phyloP scores from a whole-genome alignment of 1,140 invertebrate species.

The Idris sp. region DNA sequence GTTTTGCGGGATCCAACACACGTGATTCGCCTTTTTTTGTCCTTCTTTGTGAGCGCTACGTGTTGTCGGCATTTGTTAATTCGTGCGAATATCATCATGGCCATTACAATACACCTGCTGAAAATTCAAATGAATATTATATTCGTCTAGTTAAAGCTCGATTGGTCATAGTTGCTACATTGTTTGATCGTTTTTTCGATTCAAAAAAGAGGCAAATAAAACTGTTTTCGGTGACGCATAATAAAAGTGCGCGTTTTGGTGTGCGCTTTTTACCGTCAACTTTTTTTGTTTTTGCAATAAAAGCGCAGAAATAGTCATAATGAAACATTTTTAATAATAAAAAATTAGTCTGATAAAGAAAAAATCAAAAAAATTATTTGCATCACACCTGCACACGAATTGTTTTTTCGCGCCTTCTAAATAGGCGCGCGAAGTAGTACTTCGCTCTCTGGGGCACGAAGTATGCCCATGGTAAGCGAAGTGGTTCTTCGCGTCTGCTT shows the following conservation, averaged over 20 bases:
- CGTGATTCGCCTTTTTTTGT: constrained; percentile 35
- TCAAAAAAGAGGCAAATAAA: constrained; percentile 4
- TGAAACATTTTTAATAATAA: constrained; percentile 16
- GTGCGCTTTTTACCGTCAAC: constrained; percentile 28
- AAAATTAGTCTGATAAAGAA: no score
- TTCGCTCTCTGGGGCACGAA: no score
- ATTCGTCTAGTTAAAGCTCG: constrained; percentile 58
- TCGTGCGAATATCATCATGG: constrained; percentile 58
- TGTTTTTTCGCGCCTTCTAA: no score
- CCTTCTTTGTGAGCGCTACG: constrained; percentile 37
- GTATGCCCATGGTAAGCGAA: no score
- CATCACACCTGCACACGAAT: no score
- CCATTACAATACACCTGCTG: constrained; percentile 47
- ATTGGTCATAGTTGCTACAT: constrained; percentile 48
- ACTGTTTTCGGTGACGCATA: no score
- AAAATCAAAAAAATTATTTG: no score
- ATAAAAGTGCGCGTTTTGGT: constrained; percentile 1
- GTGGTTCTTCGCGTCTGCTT: no score
- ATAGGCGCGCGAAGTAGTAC: no score
- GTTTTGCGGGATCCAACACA: no score
- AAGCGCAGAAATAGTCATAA: constrained; percentile 12
- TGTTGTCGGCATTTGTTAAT: constrained; percentile 56
- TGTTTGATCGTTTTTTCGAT: constrained; percentile 44
- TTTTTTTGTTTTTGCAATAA: constrained; percentile 23
- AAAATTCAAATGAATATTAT: constrained; percentile 52